Evolutionary conservation across 1,140 invertebrate genomes (phyloP).

Genomic region (Eulimnadia texana): DNA sequence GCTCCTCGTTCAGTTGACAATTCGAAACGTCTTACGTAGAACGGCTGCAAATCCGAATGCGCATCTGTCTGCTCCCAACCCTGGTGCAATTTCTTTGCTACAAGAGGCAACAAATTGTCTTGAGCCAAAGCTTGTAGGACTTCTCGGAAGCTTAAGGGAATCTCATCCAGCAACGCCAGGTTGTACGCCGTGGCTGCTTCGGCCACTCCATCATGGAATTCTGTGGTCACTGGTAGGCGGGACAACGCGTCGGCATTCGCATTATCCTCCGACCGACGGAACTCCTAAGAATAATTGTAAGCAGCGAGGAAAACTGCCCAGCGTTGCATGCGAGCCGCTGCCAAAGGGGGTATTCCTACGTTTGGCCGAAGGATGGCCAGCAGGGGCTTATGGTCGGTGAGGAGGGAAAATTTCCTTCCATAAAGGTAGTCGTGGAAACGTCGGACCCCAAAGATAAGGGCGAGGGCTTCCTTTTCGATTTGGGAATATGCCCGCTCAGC

Average conservation of each 20-base stretch:
- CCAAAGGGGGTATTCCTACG: slow-evolving; percentile 24
- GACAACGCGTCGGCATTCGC: slow-evolving; percentile 24
- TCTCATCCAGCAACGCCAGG: background rate
- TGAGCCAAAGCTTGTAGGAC: background rate
- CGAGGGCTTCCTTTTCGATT: slow-evolving; percentile 14
- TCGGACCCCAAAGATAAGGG: slow-evolving; percentile 18
- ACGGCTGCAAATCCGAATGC: slow-evolving; percentile 5
- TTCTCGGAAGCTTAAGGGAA: background rate
- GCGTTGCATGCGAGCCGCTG: slow-evolving; percentile 24
- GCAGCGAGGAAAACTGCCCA: slow-evolving; percentile 26
- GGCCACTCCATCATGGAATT: background rate
- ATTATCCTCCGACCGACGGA: slow-evolving; percentile 23
- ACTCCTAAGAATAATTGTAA: slow-evolving; percentile 27
- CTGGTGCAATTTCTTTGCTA: slow-evolving; percentile 4
- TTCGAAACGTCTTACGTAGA: background rate
- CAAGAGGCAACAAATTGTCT: slow-evolving; percentile 4
- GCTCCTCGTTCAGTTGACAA: background rate
- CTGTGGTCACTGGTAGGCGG: slow-evolving; percentile 20
- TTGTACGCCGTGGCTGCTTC: background rate
- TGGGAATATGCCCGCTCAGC: slow-evolving; percentile 12
- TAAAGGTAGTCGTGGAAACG: slow-evolving; percentile 36
- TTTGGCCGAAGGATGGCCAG: slow-evolving; percentile 27
- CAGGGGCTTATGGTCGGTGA: slow-evolving; percentile 35
- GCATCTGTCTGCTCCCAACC: slow-evolving; percentile 13
- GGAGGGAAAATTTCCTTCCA: slow-evolving; percentile 28